Conservation (phyloP, 2,888 invertebrate genomes). For the Odontocolon sp. region DNA sequence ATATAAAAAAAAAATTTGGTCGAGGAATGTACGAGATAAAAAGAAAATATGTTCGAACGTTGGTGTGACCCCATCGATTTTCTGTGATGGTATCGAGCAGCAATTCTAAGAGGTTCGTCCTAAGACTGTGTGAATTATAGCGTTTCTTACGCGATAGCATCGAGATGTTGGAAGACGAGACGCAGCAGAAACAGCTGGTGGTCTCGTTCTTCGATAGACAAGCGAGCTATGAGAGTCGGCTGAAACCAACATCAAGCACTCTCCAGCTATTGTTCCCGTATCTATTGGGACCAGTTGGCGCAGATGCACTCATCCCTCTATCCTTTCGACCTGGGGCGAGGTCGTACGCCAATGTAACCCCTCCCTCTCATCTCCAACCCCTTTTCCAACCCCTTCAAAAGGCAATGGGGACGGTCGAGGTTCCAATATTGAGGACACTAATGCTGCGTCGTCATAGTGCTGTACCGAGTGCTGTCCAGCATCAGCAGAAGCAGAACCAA, state of each 20-base stretch:
- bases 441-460: constrained; percentile 9
- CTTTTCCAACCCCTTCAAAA: constrained; percentile 12
- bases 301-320: constrained; percentile 28
- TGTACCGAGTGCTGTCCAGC: not conserved
- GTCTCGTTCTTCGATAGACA: constrained; percentile 21
- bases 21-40: constrained; percentile 35
- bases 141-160: constrained; percentile 40
- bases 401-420: constrained; percentile 12
- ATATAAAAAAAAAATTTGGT: not conserved
- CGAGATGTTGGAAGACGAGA: constrained; percentile 12
- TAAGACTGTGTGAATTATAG: constrained; percentile 38
- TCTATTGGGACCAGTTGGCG: constrained; percentile 51
- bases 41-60: constrained; percentile 10
- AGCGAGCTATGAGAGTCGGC: constrained; percentile 31
- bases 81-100: constrained; percentile 14
- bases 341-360: too few relatives aligned
- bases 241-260: constrained; percentile 38
- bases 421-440: constrained; percentile 38
- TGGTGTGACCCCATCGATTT: constrained; percentile 41
- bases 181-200: not conserved
- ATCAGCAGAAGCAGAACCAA: not conserved
- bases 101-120: constrained; percentile 30
- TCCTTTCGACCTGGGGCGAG: constrained; percentile 27
- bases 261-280: constrained; percentile 55
- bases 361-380: too few relatives aligned